Evolutionary conservation across 2,113 vertebrate species (phyloP).

Genomic region (Synodontis membranacea): DNA sequence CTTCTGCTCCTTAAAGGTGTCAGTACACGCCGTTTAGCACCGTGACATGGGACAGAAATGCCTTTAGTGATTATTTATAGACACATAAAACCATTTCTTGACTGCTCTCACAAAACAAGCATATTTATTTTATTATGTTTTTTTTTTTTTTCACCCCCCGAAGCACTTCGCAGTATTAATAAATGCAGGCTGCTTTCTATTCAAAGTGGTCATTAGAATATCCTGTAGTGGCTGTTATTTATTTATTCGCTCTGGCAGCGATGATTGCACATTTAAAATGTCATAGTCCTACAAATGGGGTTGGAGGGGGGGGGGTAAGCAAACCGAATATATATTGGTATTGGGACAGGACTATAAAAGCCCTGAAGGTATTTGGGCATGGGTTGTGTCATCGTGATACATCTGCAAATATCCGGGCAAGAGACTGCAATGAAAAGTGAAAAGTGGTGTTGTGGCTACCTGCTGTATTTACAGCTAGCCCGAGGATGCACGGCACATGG

Average conservation of each 20-base stretch:
- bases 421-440: background rate
- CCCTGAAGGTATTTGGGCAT: background rate
- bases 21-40: slow-evolving; percentile 56
- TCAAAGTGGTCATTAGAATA: slow-evolving; percentile 65
- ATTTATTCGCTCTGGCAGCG: slow-evolving; percentile 59
- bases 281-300: slow-evolving; percentile 56
- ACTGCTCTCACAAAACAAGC: slow-evolving; percentile 65
- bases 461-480: slow-evolving; percentile 35
- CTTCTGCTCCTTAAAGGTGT: slow-evolving; percentile 52
- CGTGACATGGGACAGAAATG: background rate
- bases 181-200: slow-evolving; percentile 59
- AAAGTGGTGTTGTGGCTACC: slow-evolving; percentile 13
- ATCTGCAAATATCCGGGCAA: background rate
- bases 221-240: slow-evolving; percentile 58
- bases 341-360: background rate
- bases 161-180: slow-evolving; percentile 52
- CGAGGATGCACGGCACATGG: slow-evolving; percentile 2
- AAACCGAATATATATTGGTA: background rate
- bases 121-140: slow-evolving; percentile 64
- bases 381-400: background rate
- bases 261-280: slow-evolving; percentile 66
- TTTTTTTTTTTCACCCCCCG: slow-evolving; percentile 14
- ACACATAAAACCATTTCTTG: slow-evolving; percentile 52
- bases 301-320: slow-evolving; percentile 21
- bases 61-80: slow-evolving; percentile 56